Base-by-base conservation (phyloP, 37 sponge, comb jelly and placozoan species). In the Chondrosia reniformis region DNA sequence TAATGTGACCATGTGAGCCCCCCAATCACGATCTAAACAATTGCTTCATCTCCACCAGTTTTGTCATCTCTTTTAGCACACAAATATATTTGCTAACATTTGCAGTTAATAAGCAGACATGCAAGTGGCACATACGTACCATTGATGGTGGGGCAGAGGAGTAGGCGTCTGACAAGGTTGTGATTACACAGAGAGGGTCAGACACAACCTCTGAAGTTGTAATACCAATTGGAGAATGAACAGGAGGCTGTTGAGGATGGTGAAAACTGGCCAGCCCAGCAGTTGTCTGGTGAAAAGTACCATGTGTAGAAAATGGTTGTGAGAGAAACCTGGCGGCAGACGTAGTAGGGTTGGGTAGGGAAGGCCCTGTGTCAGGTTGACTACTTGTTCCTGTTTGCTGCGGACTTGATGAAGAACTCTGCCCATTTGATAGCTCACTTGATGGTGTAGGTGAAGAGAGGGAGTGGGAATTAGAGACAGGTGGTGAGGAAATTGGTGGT, bases 131-230 rank as follows among this genome's bases (percentile, higher is more conserved):
- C 39, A 34, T 28, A 66, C 38, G 7, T 31, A 66, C 67, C 67
- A 66, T 34, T 5, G 67, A 66, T 31, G 22, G 67, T 66, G 67
- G 67, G 7, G 67, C 67, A 8, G 67, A 66, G 5, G 67, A 66
- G 39, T 28, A 66, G 17, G 67, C 19, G 22, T 39, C 67, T 37
- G 67, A 66, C 7, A 66, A 39, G 7, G 67, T 66, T 31, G 67
- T 66, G 39, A 66, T 66, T 39, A 66, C 67, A 66, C 67, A 37
- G 39, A 66, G 67, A 8, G 67, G 67, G 9, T 36, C 67, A 6
- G 67, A 66, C 8, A 36, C 38, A 6, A 19, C 19, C 38, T 31
- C 67, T 6, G 67, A 66, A 36, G 39, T 39, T 33, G 67, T 37
- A 39, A 66, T 36, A 8, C 67, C 67, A 6, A 28, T 6, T 5